Evolutionary conservation across 2,113 vertebrate species (phyloP).

Genomic region (Phrynosoma blainvillii): DNA sequence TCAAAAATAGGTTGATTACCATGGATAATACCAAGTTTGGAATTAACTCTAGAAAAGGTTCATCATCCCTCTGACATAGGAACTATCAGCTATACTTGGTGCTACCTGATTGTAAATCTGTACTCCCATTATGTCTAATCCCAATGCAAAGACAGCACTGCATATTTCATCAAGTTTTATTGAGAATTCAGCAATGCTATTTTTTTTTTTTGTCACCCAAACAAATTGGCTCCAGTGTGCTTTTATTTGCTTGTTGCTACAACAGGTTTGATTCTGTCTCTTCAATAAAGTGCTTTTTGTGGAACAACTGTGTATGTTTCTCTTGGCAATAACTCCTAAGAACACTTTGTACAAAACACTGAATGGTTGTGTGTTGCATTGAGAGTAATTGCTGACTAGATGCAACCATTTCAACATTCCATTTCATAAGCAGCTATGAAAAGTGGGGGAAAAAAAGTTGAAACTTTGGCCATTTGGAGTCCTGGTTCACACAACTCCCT

Average conservation of each 20-base stretch:
- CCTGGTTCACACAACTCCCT: too few relatives aligned
- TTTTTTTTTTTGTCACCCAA: slow-evolving; percentile 1
- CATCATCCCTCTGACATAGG: too few relatives aligned
- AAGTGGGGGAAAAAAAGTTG: too few relatives aligned
- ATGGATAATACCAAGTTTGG: too few relatives aligned
- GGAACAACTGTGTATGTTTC: not conserved
- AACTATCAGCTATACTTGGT: not conserved
- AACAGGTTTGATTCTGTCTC: not conserved
- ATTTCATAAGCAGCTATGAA: too few relatives aligned
- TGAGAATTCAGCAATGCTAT: not conserved
- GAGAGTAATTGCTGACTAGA: not conserved
- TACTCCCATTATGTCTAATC: not conserved
- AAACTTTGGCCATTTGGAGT: too few relatives aligned
- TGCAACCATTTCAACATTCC: too few relatives aligned
- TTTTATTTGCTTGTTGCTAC: not conserved
- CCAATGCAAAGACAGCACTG: not conserved
- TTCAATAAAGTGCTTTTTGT: slow-evolving; percentile 49
- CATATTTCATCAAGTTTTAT: slow-evolving; percentile 10
- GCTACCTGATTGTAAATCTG: not conserved
- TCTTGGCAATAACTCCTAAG: not conserved
- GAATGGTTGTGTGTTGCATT: not conserved
- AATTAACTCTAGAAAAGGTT: too few relatives aligned
- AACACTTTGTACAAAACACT: not conserved
- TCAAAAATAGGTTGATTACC: too few relatives aligned
- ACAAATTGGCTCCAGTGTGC: slow-evolving; percentile 28